Evolutionary conservation across 2,888 invertebrate species (phyloP), one percentile per base, ranked within the genome.

Genomic region (Pyrocoelia pectoralis): DNA sequence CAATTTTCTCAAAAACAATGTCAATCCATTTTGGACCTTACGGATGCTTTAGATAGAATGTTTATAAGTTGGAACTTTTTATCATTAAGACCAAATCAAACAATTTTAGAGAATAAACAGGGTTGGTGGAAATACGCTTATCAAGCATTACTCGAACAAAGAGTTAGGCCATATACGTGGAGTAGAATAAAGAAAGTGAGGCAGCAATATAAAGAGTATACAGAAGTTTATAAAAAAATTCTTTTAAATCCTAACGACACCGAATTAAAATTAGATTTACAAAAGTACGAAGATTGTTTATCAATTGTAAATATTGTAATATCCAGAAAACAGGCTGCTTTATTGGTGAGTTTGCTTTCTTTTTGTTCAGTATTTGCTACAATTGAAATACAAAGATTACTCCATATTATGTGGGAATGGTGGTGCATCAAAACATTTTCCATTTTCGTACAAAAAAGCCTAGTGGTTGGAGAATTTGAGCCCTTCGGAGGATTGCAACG

Each of bases 101-200:
- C 66, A 57, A 79, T 89, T 1, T 77, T 81, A 19, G 86, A 87
- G 57, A 86, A 89, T 74, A 82, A 84, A 0, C 84, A 83, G 69
- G 84, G 84, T 38, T 93, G 92, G 92, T 93, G 93, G 93, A 84
- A 82, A 38, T 93, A 93, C 77, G 90, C 90, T 0, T 89, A 85
- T 76, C 86, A 86, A 66, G 88, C 89, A 2, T 85, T 91, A 0
- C 74, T 93, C 1, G 89, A 91, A 70, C 89, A 92, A 71, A 83
- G 89, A 24, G 85, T 93, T 1, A 82, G 87, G 15, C 92, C 93
- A 0, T 91, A 88, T 78, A 89, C 90, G 0, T 94, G 93, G 93
- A 81, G 84, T 1, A 84, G 87, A 49, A 87, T 94, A 9, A 85
- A 86, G 72, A 84, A 84, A 61, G 90, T 91, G 73, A 84, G 93